Percentiles rank a stretch among this genome's conserved stretches.
Evolutionary conservation across 2,888 invertebrate genomes (phyloP).

Genomic region (Neelides folsomi): DNA sequence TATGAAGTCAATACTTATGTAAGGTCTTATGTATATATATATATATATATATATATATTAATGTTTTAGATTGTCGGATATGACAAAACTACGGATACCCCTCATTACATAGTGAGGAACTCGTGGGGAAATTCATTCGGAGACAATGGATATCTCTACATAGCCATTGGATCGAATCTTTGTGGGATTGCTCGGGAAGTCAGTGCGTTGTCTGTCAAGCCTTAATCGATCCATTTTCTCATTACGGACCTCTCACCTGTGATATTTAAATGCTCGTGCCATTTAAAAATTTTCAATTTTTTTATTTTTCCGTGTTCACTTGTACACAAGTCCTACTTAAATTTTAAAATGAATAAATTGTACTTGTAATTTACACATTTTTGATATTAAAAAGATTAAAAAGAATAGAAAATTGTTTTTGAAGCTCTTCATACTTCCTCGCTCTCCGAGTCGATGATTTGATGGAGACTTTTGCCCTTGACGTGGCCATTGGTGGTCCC

Average conservation of each 20-base stretch:
- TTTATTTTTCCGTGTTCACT: too few relatives aligned
- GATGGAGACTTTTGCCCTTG: conserved; percentile 12
- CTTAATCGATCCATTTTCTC: neutral
- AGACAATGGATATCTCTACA: conserved; percentile 57
- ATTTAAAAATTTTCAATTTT: too few relatives aligned
- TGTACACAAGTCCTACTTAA: too few relatives aligned
- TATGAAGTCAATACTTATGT: too few relatives aligned
- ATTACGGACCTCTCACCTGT: too few relatives aligned
- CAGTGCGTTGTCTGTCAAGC: conserved; percentile 44
- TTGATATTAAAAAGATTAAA: too few relatives aligned
- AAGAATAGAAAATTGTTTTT: too few relatives aligned
- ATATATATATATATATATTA: neutral
- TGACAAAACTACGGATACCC: conserved; percentile 54
- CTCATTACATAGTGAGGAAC: conserved; percentile 70
- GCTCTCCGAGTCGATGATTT: conserved; percentile 31
- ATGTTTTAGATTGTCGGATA: conserved; percentile 61
- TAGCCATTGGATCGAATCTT: conserved; percentile 60
- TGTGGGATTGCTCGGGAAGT: conserved; percentile 68
- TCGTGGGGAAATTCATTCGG: conserved; percentile 73
- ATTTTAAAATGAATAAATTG: too few relatives aligned
- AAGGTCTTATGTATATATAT: neutral
- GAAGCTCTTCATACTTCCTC: conserved; percentile 21
- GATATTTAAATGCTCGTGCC: too few relatives aligned
- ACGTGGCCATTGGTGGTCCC: conserved; percentile 4
- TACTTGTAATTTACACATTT: too few relatives aligned